Evolutionary conservation across 2,113 vertebrate species (phyloP).

Genomic region (Mirza zaza): DNA sequence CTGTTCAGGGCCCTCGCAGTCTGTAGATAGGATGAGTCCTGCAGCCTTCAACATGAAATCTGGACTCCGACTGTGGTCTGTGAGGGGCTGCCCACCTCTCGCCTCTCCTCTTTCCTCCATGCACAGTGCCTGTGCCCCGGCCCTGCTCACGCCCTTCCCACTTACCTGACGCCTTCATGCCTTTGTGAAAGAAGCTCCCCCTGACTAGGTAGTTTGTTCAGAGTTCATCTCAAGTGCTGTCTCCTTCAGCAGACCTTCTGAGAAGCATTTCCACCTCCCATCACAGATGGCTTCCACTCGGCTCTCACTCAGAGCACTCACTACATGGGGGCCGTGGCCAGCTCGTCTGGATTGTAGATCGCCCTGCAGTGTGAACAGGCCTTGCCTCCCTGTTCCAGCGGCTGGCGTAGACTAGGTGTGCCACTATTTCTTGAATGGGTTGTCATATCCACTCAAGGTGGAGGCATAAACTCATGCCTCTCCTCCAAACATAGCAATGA

Average conservation of each 20-base stretch:
- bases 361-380: too few relatives aligned
- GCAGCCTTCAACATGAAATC: background rate
- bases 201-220: background rate
- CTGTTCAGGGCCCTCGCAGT: background rate
- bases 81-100: background rate
- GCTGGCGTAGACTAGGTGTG: rapidly evolving
- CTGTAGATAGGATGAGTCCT: background rate
- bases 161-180: rapidly evolving
- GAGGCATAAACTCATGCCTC: background rate
- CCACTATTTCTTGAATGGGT: rapidly evolving
- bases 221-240: background rate
- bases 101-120: too few relatives aligned
- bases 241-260: background rate
- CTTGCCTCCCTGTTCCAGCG: rapidly evolving
- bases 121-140: background rate
- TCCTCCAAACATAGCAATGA: background rate
- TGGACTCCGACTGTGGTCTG: background rate
- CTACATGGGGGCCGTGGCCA: rapidly evolving
- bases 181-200: background rate
- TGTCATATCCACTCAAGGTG: background rate
- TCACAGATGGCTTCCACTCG: background rate
- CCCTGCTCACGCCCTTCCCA: background rate
- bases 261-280: too few relatives aligned
- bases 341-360: background rate
- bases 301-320: rapidly evolving